Base-by-base conservation (phyloP, 2,113 vertebrate genomes). In the Boulengeromyrus knoepffleri region DNA sequence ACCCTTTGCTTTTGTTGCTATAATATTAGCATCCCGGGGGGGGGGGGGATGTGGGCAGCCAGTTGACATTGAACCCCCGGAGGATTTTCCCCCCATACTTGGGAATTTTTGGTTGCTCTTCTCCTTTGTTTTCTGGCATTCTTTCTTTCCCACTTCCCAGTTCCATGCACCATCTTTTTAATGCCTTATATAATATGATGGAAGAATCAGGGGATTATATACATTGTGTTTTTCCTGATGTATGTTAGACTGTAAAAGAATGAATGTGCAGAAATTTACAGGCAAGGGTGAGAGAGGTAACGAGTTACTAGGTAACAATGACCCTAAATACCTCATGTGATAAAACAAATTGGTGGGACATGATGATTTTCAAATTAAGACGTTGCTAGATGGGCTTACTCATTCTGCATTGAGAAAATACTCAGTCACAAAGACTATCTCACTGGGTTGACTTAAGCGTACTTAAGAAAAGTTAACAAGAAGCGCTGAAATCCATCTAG, bases 401-500 rank as follows among this genome's bases (percentile, higher is more conserved):
- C 42, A n/a, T 85, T 10, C 24, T 45, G 42, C 19, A 85, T 3
- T 42, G 45, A 80, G 39, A 84, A 45, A 24, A 85, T 45, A 85
- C 17, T 12, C 9, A 36, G 27, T 74, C 27, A 31, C 27, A 74
- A 9, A 49, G 19, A 84, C 45, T 21, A 47, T 47, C 21, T 19
- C 10, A 24, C 45, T 24, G 24, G 42, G 21, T 85, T 85, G 42
- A 4, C 45, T 47, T 85, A 47, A 85, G 8, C 19, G 0, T 85
- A 45, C 45, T 21, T 85, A 85, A 19, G 15, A 46, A 15, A 42
- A 42, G 21, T 47, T 85, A 85, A 85, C 19, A 21, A 15, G 45
- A 17, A 49, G 46, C 50, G n/a, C 84, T 86, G 12, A 86, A 9
- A 80, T 92, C 87, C 88, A 17, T 90, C 91, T 58, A 42, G 84